phyloP scores from a whole-genome alignment of 1,140 invertebrate species.

The Marisa cornuarietis region DNA sequence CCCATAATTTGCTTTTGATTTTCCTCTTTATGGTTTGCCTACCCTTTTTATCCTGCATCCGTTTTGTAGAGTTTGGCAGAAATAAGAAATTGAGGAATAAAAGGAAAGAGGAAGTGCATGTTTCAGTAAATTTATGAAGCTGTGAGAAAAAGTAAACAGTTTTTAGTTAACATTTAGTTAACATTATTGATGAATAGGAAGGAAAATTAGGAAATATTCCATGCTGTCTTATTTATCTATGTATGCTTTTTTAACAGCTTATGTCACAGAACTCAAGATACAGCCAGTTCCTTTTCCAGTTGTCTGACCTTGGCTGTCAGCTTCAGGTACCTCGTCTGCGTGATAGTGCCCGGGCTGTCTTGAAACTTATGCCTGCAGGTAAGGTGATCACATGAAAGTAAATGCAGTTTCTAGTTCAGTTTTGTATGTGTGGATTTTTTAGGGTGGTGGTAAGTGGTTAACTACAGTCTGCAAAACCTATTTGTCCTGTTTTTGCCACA shows the following conservation, averaged over 20 bases:
- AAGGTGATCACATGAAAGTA: conserved; percentile 32
- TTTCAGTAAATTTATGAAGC: too few relatives aligned
- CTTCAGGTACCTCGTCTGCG: conserved; percentile 81
- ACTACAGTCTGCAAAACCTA: not conserved
- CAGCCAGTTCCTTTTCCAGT: conserved; percentile 88
- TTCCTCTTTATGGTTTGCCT: too few relatives aligned
- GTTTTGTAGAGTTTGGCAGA: too few relatives aligned
- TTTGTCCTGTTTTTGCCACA: conserved; percentile 33
- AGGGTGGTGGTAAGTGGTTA: too few relatives aligned
- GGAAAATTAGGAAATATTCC: not conserved
- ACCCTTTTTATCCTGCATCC: too few relatives aligned
- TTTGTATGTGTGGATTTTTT: too few relatives aligned
- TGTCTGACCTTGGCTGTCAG: conserved; percentile 87
- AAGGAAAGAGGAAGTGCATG: too few relatives aligned
- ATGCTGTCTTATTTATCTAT: not conserved
- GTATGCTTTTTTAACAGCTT: conserved; percentile 66
- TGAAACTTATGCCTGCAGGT: conserved; percentile 92
- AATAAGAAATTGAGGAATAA: too few relatives aligned
- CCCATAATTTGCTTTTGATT: not conserved
- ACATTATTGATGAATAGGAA: too few relatives aligned
- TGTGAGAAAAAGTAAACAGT: too few relatives aligned
- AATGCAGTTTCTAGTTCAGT: too few relatives aligned
- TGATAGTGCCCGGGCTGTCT: conserved; percentile 84
- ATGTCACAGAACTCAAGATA: conserved; percentile 84
- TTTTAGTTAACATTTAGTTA: too few relatives aligned